Evolutionary conservation across 2,888 invertebrate species (phyloP).

Genomic region (Polyommatus icarus): DNA sequence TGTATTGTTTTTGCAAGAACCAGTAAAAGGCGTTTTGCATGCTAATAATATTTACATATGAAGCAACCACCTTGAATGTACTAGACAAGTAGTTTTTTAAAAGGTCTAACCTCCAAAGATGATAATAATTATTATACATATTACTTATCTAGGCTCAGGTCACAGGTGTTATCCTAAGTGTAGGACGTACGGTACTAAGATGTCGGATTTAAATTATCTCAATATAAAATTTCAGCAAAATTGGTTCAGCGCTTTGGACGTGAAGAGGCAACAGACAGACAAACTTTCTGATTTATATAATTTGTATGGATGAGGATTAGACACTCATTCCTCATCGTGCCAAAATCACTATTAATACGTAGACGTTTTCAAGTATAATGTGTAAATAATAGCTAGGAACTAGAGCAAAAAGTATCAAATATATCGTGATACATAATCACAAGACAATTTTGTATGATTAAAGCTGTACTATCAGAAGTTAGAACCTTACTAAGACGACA

Average conservation of each 20-base stretch:
- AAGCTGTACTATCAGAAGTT: background rate
- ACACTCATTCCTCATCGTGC: no score
- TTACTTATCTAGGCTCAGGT: background rate
- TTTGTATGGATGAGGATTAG: no score
- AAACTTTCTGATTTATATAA: no score
- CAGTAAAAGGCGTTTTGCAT: conserved; percentile 45
- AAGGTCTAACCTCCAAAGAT: background rate
- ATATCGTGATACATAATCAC: background rate
- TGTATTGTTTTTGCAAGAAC: conserved; percentile 26
- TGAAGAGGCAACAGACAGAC: no score
- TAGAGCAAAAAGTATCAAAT: conserved; percentile 3
- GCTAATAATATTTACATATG: conserved; percentile 59
- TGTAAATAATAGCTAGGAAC: background rate
- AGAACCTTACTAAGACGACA: background rate
- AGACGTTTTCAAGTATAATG: background rate
- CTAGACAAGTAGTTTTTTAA: background rate
- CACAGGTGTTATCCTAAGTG: background rate
- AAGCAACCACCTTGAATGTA: conserved; percentile 57
- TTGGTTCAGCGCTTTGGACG: no score
- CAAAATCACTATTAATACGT: no score
- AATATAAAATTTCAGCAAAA: no score
- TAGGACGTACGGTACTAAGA: no score
- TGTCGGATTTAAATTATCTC: no score
- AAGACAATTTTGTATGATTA: background rate
- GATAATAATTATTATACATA: background rate